Evolutionary conservation across 1,140 invertebrate genomes (phyloP).

Genomic region (Drosophila pectinifera): DNA sequence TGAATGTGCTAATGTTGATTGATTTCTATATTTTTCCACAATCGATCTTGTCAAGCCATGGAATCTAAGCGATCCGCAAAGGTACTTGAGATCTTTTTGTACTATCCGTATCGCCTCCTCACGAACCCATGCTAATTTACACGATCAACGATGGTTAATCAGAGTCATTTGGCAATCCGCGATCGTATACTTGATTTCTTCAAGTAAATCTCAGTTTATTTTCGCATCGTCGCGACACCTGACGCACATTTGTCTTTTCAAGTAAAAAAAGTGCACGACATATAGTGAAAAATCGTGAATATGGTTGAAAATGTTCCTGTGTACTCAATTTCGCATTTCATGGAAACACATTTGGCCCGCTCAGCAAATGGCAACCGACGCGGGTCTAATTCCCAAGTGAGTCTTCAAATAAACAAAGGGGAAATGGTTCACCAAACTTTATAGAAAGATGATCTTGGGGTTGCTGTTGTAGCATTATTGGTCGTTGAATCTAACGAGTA

Average conservation of each 20-base stretch:
- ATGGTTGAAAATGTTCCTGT: slow-evolving; percentile 67
- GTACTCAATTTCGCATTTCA: slow-evolving; percentile 76
- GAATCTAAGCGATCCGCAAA: slow-evolving; percentile 33
- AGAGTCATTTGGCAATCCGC: slow-evolving; percentile 24
- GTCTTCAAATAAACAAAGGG: slow-evolving; percentile 24
- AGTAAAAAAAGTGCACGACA: background rate
- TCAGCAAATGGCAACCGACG: slow-evolving; percentile 22
- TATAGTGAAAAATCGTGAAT: slow-evolving; percentile 23
- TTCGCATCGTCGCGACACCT: slow-evolving; percentile 36
- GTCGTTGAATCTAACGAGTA: too few relatives aligned
- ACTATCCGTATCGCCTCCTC: background rate
- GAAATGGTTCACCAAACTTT: background rate
- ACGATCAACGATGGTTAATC: slow-evolving; percentile 31
- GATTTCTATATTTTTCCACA: slow-evolving; percentile 49
- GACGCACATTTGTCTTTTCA: slow-evolving; percentile 20
- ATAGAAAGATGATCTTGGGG: background rate
- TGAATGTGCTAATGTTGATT: slow-evolving; percentile 59
- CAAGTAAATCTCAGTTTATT: slow-evolving; percentile 42
- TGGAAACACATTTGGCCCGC: slow-evolving; percentile 50
- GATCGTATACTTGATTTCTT: slow-evolving; percentile 27
- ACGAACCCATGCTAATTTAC: slow-evolving; percentile 63
- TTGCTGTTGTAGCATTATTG: background rate
- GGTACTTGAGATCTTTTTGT: slow-evolving; percentile 40
- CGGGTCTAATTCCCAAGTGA: slow-evolving; percentile 41
- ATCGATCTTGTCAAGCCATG: slow-evolving; percentile 34